phyloP scores from a whole-genome alignment of 2,797 vertebrate species.

The Enteromius trimaculatus region DNA sequence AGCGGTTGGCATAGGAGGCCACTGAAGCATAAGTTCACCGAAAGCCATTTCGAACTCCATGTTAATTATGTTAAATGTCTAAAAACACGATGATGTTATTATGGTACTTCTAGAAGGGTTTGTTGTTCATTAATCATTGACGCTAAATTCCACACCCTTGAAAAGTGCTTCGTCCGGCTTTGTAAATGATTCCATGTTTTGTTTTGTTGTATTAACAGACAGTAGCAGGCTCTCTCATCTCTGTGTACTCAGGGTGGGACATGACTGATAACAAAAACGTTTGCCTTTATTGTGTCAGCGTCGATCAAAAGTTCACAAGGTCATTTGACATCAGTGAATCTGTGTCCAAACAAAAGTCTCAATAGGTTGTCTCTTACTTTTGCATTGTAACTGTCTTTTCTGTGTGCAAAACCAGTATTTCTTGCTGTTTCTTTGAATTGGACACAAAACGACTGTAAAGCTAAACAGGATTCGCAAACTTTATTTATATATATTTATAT shows the following conservation, averaged over 20 bases:
- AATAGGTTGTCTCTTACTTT: background rate
- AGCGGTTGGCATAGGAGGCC: background rate
- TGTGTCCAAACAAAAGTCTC: background rate
- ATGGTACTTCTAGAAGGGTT: background rate
- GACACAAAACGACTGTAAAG: background rate
- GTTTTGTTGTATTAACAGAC: background rate
- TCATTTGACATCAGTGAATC: background rate
- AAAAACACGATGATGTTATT: no score
- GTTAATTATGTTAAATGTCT: background rate
- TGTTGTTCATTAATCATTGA: background rate
- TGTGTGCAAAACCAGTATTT: background rate
- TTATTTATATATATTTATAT: no score
- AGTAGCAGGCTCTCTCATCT: background rate
- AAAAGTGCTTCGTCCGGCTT: background rate
- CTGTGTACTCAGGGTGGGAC: constrained; percentile 2
- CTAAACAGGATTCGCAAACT: background rate
- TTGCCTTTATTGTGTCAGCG: background rate
- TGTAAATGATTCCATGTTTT: constrained; percentile 4
- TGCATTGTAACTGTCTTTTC: background rate
- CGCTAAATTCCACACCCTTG: background rate
- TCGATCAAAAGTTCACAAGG: background rate
- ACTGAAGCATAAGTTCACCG: background rate
- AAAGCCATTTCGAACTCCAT: background rate
- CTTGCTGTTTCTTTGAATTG: background rate
- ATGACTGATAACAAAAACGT: constrained; percentile 17